phyloP scores from a whole-genome alignment of 2,888 invertebrate genomes.

The Conops quadrifasciatus region DNA sequence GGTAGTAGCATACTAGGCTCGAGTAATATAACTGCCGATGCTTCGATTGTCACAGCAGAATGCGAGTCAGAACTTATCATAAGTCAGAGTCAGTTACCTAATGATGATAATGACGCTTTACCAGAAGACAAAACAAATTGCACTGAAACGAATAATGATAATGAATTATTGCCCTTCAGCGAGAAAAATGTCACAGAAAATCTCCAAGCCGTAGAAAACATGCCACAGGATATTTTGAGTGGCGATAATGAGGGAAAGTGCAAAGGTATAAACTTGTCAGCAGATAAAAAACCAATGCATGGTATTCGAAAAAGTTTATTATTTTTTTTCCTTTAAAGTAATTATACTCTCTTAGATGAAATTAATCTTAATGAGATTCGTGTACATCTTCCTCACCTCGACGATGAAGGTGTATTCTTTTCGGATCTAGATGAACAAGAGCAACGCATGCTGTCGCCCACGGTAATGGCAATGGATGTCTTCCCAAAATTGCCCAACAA shows the following conservation, averaged over 20 bases:
- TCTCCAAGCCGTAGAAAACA: neutral
- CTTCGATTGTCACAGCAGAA: neutral
- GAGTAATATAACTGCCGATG: constrained; percentile 12
- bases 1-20: constrained; percentile 41
- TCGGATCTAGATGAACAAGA: constrained; percentile 59
- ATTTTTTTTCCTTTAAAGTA: neutral
- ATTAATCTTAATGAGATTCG: constrained; percentile 42
- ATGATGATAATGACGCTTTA: neutral
- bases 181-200: neutral
- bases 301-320: constrained; percentile 16
- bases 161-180: too few relatives aligned
- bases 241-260: neutral
- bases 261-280: neutral
- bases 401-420: constrained; percentile 62
- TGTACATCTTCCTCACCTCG: constrained; percentile 46
- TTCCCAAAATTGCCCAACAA: constrained; percentile 51
- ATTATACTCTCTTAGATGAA: constrained; percentile 19
- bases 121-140: neutral
- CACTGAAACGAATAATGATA: neutral
- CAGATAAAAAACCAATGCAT: neutral
- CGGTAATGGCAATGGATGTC: constrained; percentile 53
- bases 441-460: constrained; percentile 53
- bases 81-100: neutral
- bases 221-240: neutral
- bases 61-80: neutral